Conservation (phyloP, 1,140 invertebrate species). For the Leptonema lineaticorne region DNA sequence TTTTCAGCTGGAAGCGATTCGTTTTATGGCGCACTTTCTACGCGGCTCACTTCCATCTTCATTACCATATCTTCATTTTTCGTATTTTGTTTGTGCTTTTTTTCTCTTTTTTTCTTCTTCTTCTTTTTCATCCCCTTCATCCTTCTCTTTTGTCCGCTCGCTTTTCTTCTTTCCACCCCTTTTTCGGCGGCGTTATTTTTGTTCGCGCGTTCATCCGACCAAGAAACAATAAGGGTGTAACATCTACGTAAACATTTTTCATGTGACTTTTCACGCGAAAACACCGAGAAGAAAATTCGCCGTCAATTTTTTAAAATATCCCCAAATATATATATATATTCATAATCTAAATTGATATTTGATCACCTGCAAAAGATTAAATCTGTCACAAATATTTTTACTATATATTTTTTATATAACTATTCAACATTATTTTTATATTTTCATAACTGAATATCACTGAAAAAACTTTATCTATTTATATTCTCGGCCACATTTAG, state of each 20-base stretch:
- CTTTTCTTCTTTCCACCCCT: not conserved
- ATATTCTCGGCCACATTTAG: no score
- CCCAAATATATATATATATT: no score
- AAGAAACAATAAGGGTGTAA: constrained; percentile 8
- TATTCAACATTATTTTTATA: no score
- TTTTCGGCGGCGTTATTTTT: not conserved
- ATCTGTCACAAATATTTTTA: no score
- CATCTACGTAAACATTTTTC: constrained; percentile 16
- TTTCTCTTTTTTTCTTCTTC: not conserved
- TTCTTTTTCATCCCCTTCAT: not conserved
- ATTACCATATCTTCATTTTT: constrained; percentile 18
- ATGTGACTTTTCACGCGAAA: not conserved
- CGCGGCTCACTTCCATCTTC: constrained; percentile 23
- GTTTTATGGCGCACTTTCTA: constrained; percentile 23
- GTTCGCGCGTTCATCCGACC: not conserved
- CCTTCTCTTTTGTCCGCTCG: no score
- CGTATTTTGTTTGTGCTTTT: no score
- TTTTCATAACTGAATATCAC: no score
- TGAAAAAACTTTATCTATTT: no score
- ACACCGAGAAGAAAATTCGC: not conserved
- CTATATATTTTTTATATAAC: no score
- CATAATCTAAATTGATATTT: no score
- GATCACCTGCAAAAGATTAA: no score
- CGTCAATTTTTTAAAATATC: no score
- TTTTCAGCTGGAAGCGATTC: constrained; percentile 27